Evolutionary conservation across 2,797 vertebrate species (phyloP), one percentile per base, ranked within the genome.

Genomic region (Parauchenoglanis punctatus): DNA sequence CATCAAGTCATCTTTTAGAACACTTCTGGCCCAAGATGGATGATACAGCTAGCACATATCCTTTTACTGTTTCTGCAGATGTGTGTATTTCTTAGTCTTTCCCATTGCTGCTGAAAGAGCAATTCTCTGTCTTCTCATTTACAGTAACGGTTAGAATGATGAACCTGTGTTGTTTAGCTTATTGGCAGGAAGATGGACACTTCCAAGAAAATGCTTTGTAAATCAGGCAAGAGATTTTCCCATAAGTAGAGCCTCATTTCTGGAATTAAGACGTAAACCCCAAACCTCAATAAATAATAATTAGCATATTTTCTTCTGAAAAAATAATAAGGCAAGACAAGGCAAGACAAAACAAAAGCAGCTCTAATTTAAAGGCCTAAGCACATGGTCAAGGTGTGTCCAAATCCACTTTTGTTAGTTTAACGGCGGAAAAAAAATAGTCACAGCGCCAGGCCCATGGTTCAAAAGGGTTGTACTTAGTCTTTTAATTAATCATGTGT

Each of bases 111-210:
- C 88, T 89, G 89, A 91, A 89, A 89, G 61, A 88, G 87, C 81
- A 87, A 78, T 87, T 87, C 85, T 88, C 81, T 78, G 67, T 70
- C 81, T 86, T 49, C 83, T 89, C 76, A 81, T 70, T 89, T 78
- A 63, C 70, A 73, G 88, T 87, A 88, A 91, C 81, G 85, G 78
- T 81, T 82, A 76, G 85, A 75, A 89, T 91, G 87, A 91, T 89
- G 84, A 90, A 88, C 86, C 85, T 89, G 80, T 86, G 86, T 89
- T 86, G 83, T 87, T 89, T 85, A 87, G 65, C 86, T 85, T 84
- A 88, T 89, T 90, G 90, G 87, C 86, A 87, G 76, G 58, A 68
- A 54, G 75, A 67, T 44, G 40, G 83, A 52, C 52, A 78, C 68
- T 68, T 35, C 83, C 86, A 85, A 85, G 73, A 52, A 7, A 84